Conservation (phyloP, 2,797 vertebrate genomes). For the Anisognathus igniventris region DNA sequence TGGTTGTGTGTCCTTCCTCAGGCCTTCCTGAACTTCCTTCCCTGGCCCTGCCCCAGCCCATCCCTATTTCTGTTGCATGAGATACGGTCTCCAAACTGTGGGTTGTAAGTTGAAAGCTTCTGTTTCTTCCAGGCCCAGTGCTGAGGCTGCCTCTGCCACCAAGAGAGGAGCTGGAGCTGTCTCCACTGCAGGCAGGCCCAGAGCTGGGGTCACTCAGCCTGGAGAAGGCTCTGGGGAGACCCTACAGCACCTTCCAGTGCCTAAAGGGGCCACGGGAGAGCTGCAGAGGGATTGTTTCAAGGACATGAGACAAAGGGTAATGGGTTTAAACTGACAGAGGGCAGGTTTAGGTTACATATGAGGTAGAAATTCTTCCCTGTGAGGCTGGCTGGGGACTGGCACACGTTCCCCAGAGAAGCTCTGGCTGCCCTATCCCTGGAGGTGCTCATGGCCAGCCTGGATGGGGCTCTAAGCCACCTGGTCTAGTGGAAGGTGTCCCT, state of each 20-base stretch:
- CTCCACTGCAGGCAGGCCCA: not conserved
- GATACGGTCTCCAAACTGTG: accelerated
- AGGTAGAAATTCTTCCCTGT: not conserved
- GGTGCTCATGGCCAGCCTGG: not conserved
- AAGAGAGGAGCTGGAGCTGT: not conserved
- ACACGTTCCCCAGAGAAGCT: not conserved
- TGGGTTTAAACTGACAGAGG: not conserved
- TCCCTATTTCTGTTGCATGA: not conserved
- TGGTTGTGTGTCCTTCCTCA: not conserved
- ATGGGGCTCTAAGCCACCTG: not conserved
- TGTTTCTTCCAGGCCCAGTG: not conserved
- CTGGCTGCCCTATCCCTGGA: not conserved
- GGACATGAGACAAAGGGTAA: not conserved
- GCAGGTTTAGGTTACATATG: not conserved
- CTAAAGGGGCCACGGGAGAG: not conserved
- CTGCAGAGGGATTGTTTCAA: not conserved
- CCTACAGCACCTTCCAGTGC: not conserved
- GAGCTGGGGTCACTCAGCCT: not conserved
- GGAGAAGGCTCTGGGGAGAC: not conserved
- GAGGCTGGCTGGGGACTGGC: not conserved
- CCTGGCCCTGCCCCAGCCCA: not conserved
- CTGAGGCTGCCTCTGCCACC: not conserved
- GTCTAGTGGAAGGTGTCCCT: not conserved
- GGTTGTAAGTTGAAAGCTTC: not conserved
- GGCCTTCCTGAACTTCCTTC: not conserved